Conservation (phyloP, 1,140 invertebrate species). For the Pseudomyrmex concolor region DNA sequence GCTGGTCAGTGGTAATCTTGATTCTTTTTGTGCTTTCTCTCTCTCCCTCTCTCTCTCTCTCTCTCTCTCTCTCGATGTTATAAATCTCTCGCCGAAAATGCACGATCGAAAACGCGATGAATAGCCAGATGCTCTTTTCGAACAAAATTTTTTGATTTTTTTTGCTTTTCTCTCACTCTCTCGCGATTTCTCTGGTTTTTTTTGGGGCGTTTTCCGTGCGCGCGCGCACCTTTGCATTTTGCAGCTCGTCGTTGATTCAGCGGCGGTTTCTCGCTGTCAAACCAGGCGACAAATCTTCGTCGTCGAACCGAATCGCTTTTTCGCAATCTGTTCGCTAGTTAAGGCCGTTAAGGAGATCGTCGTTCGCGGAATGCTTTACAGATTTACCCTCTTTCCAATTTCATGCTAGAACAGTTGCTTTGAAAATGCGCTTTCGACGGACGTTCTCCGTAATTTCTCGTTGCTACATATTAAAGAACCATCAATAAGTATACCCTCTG, state of each 20-base stretch:
- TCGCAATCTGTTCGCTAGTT: conserved; percentile 38
- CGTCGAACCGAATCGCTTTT: conserved; percentile 32
- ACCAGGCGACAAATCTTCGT: conserved; percentile 30
- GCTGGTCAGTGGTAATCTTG: conserved; percentile 47
- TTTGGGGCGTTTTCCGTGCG: conserved; percentile 9
- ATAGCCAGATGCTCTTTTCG: conserved; percentile 60
- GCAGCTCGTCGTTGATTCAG: conserved; percentile 48
- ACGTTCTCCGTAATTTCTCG: conserved; percentile 9
- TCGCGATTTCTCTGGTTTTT: conserved; percentile 31
- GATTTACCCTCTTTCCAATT: conserved; percentile 34
- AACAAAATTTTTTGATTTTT: conserved; percentile 45
- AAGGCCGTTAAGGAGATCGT: conserved; percentile 32
- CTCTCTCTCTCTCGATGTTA: conserved; percentile 13
- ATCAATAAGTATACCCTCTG: conserved; percentile 1
- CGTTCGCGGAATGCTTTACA: conserved; percentile 15
- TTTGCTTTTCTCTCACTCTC: conserved; percentile 31
- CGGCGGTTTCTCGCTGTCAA: conserved; percentile 40
- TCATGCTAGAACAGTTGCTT: neutral
- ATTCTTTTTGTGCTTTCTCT: neutral
- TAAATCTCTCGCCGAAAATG: conserved; percentile 56
- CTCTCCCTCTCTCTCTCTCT: neutral
- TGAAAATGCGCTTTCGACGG: conserved; percentile 1
- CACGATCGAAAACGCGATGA: conserved; percentile 53
- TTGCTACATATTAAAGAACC: conserved; percentile 11
- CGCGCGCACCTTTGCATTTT: conserved; percentile 38